Percentiles rank a stretch among this genome's conserved stretches.
Conservation (phyloP, 2,797 vertebrate genomes). For the Poeciliopsis paucimaculata region DNA sequence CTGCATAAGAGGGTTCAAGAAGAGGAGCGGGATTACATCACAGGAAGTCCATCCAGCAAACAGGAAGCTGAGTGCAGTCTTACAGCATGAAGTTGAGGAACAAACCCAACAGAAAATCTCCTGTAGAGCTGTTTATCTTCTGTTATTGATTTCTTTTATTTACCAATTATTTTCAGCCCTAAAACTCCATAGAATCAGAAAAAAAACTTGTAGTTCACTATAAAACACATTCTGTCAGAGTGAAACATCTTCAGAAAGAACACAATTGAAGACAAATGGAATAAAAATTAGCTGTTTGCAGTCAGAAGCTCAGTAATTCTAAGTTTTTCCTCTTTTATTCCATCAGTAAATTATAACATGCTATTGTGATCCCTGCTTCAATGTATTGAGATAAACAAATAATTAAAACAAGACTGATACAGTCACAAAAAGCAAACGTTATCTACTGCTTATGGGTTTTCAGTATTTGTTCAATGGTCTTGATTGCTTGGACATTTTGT, state of each 20-base stretch:
- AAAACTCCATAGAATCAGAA: background rate
- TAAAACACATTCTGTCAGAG: background rate
- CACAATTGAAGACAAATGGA: background rate
- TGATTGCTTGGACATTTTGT: accelerated
- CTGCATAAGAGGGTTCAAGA: no score
- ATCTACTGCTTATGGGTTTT: background rate
- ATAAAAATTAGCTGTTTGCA: background rate
- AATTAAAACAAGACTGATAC: background rate
- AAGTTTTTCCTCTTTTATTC: background rate
- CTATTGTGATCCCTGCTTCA: background rate
- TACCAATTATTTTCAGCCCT: background rate
- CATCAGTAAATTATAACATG: background rate
- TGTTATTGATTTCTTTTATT: background rate
- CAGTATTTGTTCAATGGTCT: accelerated
- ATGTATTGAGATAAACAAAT: background rate
- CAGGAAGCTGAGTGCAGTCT: background rate
- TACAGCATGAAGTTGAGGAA: background rate
- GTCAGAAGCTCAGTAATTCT: background rate
- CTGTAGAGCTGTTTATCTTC: background rate
- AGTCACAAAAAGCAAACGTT: background rate
- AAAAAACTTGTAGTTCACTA: background rate
- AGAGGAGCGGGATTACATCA: no score
- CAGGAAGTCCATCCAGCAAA: no score
- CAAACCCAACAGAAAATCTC: background rate
- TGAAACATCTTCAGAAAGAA: background rate